phyloP scores from a whole-genome alignment of 2,888 invertebrate species.

The Chloromyia formosa region DNA sequence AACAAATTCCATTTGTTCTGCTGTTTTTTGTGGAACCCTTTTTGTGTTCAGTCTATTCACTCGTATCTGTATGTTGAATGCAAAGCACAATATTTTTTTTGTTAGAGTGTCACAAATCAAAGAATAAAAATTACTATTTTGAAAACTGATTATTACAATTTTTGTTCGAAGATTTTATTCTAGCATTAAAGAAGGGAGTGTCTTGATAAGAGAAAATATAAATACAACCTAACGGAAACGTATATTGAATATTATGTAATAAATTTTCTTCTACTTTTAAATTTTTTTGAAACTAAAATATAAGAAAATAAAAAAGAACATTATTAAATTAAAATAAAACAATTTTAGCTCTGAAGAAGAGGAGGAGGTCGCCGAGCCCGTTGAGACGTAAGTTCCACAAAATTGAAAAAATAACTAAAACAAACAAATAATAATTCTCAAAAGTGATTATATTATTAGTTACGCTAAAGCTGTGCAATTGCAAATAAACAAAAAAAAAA shows the following conservation, averaged over 20 bases:
- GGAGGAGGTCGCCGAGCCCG: constrained; percentile 61
- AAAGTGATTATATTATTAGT: no score
- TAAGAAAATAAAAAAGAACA: no score
- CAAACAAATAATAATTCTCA: not conserved
- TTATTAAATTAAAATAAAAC: constrained; percentile 32
- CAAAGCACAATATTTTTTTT: not conserved
- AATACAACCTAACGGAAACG: constrained; percentile 47
- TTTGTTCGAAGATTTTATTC: constrained; percentile 31
- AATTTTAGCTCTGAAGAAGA: constrained; percentile 63
- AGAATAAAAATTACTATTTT: not conserved
- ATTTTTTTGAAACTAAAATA: constrained; percentile 48
- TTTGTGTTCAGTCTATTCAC: not conserved
- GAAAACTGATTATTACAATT: not conserved
- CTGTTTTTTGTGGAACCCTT: not conserved
- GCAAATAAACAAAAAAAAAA: constrained; percentile 30
- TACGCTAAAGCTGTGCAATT: not conserved
- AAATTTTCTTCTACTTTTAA: constrained; percentile 44
- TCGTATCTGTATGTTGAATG: not conserved
- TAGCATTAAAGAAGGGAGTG: constrained; percentile 48
- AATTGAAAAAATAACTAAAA: constrained; percentile 38
- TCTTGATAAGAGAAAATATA: constrained; percentile 31
- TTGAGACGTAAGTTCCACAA: constrained; percentile 63
- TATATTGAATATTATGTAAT: constrained; percentile 42
- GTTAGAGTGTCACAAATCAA: not conserved
- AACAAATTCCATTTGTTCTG: not conserved